Evolutionary conservation across 2,113 vertebrate genomes (phyloP), one percentile per base, ranked within the genome.

Genomic region (Archilochus colubris): DNA sequence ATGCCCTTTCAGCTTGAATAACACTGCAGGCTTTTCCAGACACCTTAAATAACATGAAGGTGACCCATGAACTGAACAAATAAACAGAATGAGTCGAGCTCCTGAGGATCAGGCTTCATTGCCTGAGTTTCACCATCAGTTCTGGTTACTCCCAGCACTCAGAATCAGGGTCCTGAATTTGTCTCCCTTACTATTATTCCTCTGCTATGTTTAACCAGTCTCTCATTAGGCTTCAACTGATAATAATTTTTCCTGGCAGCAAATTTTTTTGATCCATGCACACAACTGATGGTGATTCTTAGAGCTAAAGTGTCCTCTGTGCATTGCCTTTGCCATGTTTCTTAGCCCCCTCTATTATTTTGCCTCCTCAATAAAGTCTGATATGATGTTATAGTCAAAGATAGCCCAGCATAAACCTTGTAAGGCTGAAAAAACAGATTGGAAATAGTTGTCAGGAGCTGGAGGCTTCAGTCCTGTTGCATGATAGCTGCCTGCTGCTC

Each of bases 251-350:
- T 94, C 90, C 81, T 50, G 63, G 43, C 50, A 93, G 48, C 63
- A 89, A 40, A 54, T 94, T 91, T 92, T 95, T 95, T 85, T 85
- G 72, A 87, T 68, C 93, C 75, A 64, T 55, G 59, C 43, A 75
- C 92, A 46, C 75, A 93, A 93, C 93, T 93, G 93, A 93, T 78
- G 79, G 61, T 89, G 94, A 87, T 95, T 95, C 89, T 94, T 94
- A 86, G 67, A 82, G 87, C 81, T 70, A 12, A 48, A 77, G 46
- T 82, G 59, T 93, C 95, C 95, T 68, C 74, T 64, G 54, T 79
- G 94, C 97, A 97, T 95, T 97, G 97, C 91, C 95, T 98, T 95
- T 97, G 80, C 43, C 69, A 38, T 59, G 53, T 94, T 97, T 97
- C 94, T 95, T 96, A 97, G 95, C 91, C 89, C 67, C 44, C 68